phyloP scores from a whole-genome alignment of 92 coral and sea anemone genomes.

The Phenganax marumi region DNA sequence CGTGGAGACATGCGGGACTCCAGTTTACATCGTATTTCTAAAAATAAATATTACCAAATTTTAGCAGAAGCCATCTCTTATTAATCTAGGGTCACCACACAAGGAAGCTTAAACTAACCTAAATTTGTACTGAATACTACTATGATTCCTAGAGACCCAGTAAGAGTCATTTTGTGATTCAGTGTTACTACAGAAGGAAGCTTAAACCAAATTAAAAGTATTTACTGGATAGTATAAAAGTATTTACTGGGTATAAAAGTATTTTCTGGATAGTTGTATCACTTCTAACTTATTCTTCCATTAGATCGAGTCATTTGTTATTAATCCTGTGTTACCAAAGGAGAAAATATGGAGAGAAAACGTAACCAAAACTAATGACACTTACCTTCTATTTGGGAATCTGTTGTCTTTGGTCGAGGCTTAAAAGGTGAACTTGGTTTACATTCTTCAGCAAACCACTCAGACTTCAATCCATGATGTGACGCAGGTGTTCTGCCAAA shows the following conservation, averaged over 20 bases:
- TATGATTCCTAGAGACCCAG: no score
- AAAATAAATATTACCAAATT: conserved; percentile 4
- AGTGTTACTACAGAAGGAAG: no score
- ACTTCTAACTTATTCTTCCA: no score
- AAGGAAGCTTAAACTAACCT: neutral
- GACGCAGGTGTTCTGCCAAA: conserved; percentile 69
- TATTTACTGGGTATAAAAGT: no score
- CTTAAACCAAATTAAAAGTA: no score
- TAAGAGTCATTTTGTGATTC: no score
- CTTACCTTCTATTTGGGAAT: conserved; percentile 93
- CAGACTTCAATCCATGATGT: conserved; percentile 75
- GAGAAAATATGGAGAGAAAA: neutral
- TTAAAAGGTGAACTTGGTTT: conserved; percentile 96
- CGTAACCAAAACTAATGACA: neutral
- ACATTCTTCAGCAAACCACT: conserved; percentile 82
- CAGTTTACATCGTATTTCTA: conserved; percentile 92
- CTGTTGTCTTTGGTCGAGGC: conserved; percentile 94
- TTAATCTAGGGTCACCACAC: neutral
- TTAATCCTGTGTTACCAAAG: neutral
- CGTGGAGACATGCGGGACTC: conserved; percentile 98
- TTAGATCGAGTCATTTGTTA: neutral
- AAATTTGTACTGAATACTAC: neutral
- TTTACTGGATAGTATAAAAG: no score
- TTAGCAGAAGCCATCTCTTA: neutral
- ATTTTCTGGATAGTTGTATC: no score